Evolutionary conservation across 2,888 invertebrate genomes (phyloP).

Genomic region (Leptinotarsa juncta): DNA sequence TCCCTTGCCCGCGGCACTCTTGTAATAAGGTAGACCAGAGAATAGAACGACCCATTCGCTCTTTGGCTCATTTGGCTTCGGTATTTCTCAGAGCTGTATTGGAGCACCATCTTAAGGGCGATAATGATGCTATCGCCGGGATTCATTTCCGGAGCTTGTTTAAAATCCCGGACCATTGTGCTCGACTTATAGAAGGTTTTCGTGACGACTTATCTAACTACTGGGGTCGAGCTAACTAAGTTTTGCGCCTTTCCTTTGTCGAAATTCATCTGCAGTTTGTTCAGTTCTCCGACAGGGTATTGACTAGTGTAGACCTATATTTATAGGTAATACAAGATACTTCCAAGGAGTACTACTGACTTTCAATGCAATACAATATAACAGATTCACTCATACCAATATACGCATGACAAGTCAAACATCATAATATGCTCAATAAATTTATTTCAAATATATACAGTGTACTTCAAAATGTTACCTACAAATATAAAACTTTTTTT

Average conservation of each 20-base stretch:
- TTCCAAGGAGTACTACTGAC: no score
- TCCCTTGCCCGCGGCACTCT: slow-evolving; percentile 1
- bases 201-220: slow-evolving; percentile 43
- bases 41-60: slow-evolving; percentile 18
- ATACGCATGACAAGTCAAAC: no score
- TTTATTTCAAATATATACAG: no score
- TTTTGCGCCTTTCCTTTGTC: slow-evolving; percentile 33
- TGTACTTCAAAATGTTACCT: no score
- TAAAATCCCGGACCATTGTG: slow-evolving; percentile 61
- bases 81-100: slow-evolving; percentile 40
- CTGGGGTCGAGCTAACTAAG: slow-evolving; percentile 36
- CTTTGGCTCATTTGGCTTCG: slow-evolving; percentile 38
- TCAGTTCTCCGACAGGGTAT: background rate
- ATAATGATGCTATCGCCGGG: slow-evolving; percentile 63
- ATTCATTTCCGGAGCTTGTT: slow-evolving; percentile 64
- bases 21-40: slow-evolving; percentile 19
- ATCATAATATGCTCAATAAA: no score
- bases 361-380: background rate
- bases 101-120: slow-evolving; percentile 52
- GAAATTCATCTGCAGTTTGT: background rate
- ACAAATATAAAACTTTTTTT: no score
- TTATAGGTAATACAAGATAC: background rate
- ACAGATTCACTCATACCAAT: background rate
- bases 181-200: slow-evolving; percentile 45
- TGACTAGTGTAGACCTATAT: slow-evolving; percentile 1